Evolutionary conservation across 2,888 invertebrate genomes (phyloP).

Genomic region (Luperina testacea): DNA sequence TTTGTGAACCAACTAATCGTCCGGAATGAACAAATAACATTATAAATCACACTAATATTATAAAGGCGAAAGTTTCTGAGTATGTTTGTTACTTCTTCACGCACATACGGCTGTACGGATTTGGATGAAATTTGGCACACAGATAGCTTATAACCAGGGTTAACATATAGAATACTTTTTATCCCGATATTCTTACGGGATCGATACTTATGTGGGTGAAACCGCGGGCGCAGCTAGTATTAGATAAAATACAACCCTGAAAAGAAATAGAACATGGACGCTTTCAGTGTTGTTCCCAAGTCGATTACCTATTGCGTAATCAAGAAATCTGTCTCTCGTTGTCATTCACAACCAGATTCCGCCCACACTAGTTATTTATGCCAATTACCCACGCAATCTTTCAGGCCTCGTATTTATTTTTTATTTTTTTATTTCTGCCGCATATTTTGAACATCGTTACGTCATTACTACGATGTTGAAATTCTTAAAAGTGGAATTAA

Average conservation of each 20-base stretch:
- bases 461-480: neutral
- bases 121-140: no score
- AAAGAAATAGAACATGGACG: neutral
- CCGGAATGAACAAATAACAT: neutral
- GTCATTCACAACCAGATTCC: constrained; percentile 30
- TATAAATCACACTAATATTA: neutral
- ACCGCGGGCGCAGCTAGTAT: no score
- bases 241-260: neutral
- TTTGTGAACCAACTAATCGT: neutral
- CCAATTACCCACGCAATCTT: constrained; percentile 26
- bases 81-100: no score
- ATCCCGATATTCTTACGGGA: no score
- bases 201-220: no score
- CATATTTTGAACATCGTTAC: neutral
- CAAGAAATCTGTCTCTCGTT: constrained; percentile 26
- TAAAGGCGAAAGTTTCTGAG: no score
- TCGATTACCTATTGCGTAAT: constrained; percentile 37
- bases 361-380: constrained; percentile 26
- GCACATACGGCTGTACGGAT: no score
- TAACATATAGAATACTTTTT: no score
- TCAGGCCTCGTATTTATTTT: neutral
- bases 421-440: neutral
- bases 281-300: neutral
- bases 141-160: no score
- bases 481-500: accelerated